Evolutionary conservation across 1,140 invertebrate genomes (phyloP).

Genomic region (Ceratoteleas bidentatus): DNA sequence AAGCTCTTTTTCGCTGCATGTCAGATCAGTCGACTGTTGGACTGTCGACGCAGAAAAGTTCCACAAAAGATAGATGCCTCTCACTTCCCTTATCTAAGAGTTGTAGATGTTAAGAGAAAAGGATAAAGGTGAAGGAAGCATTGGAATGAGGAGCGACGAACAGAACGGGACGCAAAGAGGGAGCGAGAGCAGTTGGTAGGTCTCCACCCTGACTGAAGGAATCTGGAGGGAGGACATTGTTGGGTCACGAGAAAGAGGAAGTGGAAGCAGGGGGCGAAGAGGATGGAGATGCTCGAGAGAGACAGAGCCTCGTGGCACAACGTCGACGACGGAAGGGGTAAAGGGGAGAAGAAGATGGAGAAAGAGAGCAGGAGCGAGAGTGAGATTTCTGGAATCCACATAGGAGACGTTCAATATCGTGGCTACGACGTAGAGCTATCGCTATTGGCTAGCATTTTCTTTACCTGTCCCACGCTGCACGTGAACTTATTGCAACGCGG

Average conservation of each 20-base stretch:
- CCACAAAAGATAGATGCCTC: conserved; percentile 63
- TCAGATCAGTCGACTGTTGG: conserved; percentile 59
- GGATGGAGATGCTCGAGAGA: conserved; percentile 37
- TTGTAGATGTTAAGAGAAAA: conserved; percentile 62
- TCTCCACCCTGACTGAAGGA: conserved; percentile 53
- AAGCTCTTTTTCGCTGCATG: conserved; percentile 49
- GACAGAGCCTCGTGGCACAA: conserved; percentile 36
- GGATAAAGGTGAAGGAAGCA: conserved; percentile 47
- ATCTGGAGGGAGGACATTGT: conserved; percentile 57
- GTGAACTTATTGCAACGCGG: conserved; percentile 54
- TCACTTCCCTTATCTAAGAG: conserved; percentile 57
- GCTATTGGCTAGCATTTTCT: conserved; percentile 77
- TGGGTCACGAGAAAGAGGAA: conserved; percentile 58
- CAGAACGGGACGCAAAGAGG: conserved; percentile 35
- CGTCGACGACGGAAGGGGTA: conserved; percentile 50
- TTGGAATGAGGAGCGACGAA: conserved; percentile 61
- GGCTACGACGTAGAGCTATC: conserved; percentile 70
- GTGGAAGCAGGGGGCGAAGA: conserved; percentile 51
- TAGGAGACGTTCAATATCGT: conserved; percentile 77
- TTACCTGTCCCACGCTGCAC: conserved; percentile 61
- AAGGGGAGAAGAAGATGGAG: conserved; percentile 61
- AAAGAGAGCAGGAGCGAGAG: conserved; percentile 64
- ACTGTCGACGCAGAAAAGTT: conserved; percentile 50
- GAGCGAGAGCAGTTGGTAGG: conserved; percentile 55
- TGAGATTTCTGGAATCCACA: conserved; percentile 71